A percentile compares a stretch with the other conserved stretches of the same genome.
Conservation (phyloP, 2,888 invertebrate genomes). For the Ariolimax columbianus region DNA sequence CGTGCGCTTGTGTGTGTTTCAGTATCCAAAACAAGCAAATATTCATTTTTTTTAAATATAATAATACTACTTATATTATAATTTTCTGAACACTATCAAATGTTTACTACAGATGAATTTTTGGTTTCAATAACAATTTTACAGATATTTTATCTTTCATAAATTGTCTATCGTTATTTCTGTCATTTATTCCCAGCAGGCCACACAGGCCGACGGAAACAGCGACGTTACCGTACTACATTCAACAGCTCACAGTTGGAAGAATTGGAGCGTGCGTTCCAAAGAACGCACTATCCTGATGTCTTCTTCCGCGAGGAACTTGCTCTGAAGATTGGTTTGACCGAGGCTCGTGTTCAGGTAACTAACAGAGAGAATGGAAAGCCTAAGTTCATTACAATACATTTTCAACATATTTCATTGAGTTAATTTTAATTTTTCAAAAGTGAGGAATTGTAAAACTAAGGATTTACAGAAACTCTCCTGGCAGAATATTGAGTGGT, state of each 20-base stretch:
- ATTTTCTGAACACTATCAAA: too few relatives aligned
- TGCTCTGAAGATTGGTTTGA: slow-evolving; percentile 71
- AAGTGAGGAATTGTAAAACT: too few relatives aligned
- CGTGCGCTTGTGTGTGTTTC: too few relatives aligned
- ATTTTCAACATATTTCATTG: too few relatives aligned
- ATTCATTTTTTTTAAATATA: too few relatives aligned
- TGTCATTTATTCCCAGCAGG: slow-evolving; percentile 20
- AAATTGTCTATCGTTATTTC: background rate
- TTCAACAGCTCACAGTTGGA: slow-evolving; percentile 76
- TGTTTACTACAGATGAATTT: too few relatives aligned
- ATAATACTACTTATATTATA: too few relatives aligned
- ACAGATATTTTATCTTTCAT: background rate
- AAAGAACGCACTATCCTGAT: slow-evolving; percentile 78
- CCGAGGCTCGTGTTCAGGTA: slow-evolving; percentile 73
- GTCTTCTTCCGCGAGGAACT: slow-evolving; percentile 75
- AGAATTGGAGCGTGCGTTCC: slow-evolving; percentile 76
- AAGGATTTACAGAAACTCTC: too few relatives aligned
- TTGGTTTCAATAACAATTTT: too few relatives aligned
- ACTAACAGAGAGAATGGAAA: background rate
- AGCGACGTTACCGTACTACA: slow-evolving; percentile 76
- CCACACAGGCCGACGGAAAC: slow-evolving; percentile 64
- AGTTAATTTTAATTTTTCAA: too few relatives aligned
- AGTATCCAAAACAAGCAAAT: too few relatives aligned
- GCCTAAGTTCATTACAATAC: background rate
- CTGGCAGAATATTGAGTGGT: too few relatives aligned